A percentile compares a stretch with the other conserved stretches of the same genome.
Evolutionary conservation across 2,113 vertebrate species (phyloP).

Genomic region (Menura novaehollandiae): DNA sequence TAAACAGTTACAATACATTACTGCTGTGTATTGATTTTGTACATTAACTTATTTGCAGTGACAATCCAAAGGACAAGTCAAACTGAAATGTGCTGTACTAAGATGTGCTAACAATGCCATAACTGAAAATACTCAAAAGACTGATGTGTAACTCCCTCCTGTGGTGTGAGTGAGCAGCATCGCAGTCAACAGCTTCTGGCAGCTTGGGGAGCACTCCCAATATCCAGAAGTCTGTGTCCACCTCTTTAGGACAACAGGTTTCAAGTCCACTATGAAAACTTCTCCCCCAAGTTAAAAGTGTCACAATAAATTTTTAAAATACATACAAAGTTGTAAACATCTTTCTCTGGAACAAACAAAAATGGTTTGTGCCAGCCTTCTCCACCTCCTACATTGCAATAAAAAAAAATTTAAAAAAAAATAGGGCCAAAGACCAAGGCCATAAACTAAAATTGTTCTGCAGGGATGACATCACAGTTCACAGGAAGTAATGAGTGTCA

Average conservation of each 20-base stretch:
- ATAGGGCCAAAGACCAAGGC: background rate
- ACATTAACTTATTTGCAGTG: background rate
- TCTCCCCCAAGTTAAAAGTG: background rate
- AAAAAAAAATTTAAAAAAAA: background rate
- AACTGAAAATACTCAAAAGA: background rate
- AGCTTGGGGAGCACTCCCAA: background rate
- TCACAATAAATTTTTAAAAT: background rate
- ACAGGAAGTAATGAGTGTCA: background rate
- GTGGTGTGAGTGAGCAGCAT: constrained; percentile 36
- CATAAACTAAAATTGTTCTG: background rate
- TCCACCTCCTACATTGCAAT: background rate
- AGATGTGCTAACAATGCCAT: background rate
- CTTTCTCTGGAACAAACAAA: background rate
- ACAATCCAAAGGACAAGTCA: background rate
- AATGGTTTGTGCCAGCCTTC: background rate
- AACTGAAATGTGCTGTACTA: background rate
- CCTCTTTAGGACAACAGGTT: background rate
- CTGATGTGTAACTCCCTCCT: constrained; percentile 60
- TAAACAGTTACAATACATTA: constrained; percentile 41
- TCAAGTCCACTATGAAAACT: background rate
- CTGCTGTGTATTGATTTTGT: background rate
- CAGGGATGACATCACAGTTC: background rate
- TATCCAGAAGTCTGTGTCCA: background rate
- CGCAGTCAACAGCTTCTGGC: background rate
- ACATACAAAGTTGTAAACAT: constrained; percentile 50